Evolutionary conservation across 2,888 invertebrate genomes (phyloP), one percentile per base, ranked within the genome.

Genomic region (Pasiphila rectangulata): DNA sequence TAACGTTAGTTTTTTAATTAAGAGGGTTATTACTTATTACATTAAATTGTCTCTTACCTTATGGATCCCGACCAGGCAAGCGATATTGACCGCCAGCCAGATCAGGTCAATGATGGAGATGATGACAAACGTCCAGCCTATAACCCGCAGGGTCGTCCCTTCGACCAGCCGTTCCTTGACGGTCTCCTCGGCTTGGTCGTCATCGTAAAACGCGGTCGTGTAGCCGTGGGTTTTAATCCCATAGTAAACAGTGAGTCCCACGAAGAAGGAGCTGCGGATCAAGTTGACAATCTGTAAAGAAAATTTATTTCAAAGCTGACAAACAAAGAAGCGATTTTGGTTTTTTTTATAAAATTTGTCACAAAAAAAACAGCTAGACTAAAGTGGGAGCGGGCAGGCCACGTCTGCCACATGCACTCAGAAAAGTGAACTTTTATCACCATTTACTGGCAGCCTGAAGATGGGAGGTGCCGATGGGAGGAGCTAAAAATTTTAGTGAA

Each of bases 1-100:
- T n/a, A n/a, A n/a, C n/a, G n/a, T n/a, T n/a, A n/a, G n/a, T n/a
- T n/a, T n/a, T n/a, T n/a, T n/a, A n/a, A n/a, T n/a, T n/a, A n/a
- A n/a, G n/a, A n/a, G n/a, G n/a, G n/a, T 6, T 6, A 21, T 5
- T 6, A 21, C 2, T 21, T 7, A 21, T 2, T 6, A 5, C 2
- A 21, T 7, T 5, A 6, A 21, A 7, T 5, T 6, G 2, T 2
- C 2, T 7, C 51, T 36, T 40, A 76, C 76, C 71, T 69, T 73
- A 54, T 76, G 74, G 4, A 75, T 44, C 36, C 72, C 74, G 19
- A 74, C 66, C 21, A 76, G 55, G 47, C 73, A 73, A 16, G 66
- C 67, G 0, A 75, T 60, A 34, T 66, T 72, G 42, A 72, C 51
- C 2, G 56, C 24, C 29, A 74, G 35, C 75, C 76, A 75, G 2